A percentile compares a stretch with the other conserved stretches of the same genome.
Conservation (phyloP, 2,113 vertebrate species). For the Callionymus lyra region DNA sequence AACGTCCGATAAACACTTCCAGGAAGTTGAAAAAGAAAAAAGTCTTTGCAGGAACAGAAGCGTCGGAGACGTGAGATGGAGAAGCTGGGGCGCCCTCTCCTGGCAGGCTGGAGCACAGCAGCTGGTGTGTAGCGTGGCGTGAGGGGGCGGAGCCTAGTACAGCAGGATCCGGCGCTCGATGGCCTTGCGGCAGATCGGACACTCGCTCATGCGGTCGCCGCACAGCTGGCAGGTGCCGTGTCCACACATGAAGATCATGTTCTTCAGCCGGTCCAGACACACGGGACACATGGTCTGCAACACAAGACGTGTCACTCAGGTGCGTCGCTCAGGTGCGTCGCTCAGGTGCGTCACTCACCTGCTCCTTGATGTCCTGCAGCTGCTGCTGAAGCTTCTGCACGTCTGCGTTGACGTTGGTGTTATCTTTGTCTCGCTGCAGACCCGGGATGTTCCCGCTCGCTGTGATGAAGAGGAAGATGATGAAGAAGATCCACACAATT, state of each 20-base stretch:
- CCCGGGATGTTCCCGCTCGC: conserved; percentile 92
- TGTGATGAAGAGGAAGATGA: conserved; percentile 46
- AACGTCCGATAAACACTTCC: conserved; percentile 15
- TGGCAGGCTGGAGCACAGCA: conserved; percentile 24
- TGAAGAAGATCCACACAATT: too few species aligned
- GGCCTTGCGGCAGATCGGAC: conserved; percentile 96
- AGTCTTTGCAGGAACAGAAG: conserved; percentile 21
- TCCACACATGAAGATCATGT: conserved; percentile 99
- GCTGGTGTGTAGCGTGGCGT: conserved; percentile 27
- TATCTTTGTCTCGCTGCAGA: conserved; percentile 95
- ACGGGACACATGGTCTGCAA: conserved; percentile 96
- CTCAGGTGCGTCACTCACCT: conserved; percentile 63
- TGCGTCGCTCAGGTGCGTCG: background rate
- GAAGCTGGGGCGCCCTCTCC: conserved; percentile 23
- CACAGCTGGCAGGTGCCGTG: conserved; percentile 97
- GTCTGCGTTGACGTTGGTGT: conserved; percentile 96
- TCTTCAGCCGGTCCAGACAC: conserved; percentile 97
- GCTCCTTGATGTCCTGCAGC: conserved; percentile 97
- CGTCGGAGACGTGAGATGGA: conserved; percentile 33
- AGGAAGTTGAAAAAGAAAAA: conserved; percentile 19
- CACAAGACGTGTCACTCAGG: background rate
- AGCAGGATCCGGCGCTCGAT: conserved; percentile 95
- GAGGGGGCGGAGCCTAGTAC: conserved; percentile 66
- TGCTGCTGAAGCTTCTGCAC: conserved; percentile 98
- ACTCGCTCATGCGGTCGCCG: conserved; percentile 98